Base-by-base conservation (phyloP, 2,888 invertebrate genomes). In the Orthosia cruda region DNA sequence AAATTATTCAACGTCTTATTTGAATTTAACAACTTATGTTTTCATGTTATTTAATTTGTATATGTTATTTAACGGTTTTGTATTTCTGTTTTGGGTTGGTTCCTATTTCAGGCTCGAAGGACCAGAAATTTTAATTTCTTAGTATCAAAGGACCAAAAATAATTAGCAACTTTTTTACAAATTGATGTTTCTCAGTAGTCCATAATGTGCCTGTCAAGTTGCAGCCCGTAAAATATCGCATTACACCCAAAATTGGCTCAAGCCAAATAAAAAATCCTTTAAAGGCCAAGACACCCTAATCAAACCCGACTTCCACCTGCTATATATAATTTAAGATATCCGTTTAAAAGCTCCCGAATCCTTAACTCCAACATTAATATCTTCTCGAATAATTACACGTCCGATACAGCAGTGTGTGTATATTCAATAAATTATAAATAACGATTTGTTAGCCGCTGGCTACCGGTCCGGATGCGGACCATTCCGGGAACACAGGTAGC, bases 401-500 rank as follows among this genome's bases (percentile, higher is more conserved):
- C 80, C 71, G 54, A 83, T 76, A 83, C 47, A 59, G 50, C 65
- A 65, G 72, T 69, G 61, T 75, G 72, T 69, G 61, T 75, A 69
- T 74, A 62, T 80, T 76, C 70, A 78, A 86, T 86, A 83, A 85
- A 83, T 80, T 77, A 85, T 77, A 81, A 80, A 79, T 68, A 81
- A 81, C 73, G 65, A 74, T 80, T 81, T 80, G 83, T 74, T 76
- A 59, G 78, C 92, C 91, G 72, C 84, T 58, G 88, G 92, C 90
- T 77, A 75, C 89, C 89, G 90, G 90, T 77, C 89, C 92, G 92
- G 93, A 93, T 92, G 90, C 89, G 83, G 88, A 18, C 87, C 85
- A 88, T 90, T 92, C 90, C 89, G 91, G 91, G 92, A 95, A 95
- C 92, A 94, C 95, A 93, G 95, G 96, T 95, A 96, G 95, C 95